phyloP scores from a whole-genome alignment of 2,888 invertebrate genomes.

The Ephialtes manifestator region DNA sequence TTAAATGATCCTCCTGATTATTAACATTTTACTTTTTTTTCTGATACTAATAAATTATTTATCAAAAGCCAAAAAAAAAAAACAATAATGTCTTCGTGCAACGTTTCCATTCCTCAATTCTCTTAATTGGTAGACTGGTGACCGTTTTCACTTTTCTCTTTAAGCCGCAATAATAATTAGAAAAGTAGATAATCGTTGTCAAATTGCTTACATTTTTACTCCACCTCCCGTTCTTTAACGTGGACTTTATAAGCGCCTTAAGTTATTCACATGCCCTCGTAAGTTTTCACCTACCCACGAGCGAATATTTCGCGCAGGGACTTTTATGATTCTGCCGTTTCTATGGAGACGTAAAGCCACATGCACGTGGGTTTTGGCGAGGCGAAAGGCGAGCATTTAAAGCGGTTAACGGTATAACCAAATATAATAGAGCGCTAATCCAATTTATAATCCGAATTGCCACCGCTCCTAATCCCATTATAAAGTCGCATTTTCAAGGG shows the following conservation, averaged over 20 bases:
- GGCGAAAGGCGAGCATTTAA: slow-evolving; percentile 63
- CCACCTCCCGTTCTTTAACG: neutral
- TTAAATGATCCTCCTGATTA: too few species aligned
- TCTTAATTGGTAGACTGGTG: neutral
- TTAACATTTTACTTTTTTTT: neutral
- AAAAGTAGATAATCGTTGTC: neutral
- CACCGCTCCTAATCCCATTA: slow-evolving; percentile 79
- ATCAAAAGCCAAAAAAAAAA: neutral
- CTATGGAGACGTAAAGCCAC: slow-evolving; percentile 38
- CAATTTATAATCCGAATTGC: slow-evolving; percentile 80
- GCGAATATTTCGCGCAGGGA: neutral
- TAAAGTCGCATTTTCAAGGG: slow-evolving; percentile 78
- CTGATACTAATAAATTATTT: neutral
- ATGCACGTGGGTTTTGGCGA: slow-evolving; percentile 23
- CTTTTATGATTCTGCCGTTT: slow-evolving; percentile 29
- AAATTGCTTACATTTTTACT: neutral
- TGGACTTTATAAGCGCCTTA: neutral
- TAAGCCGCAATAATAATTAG: neutral
- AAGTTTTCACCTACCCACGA: slow-evolving; percentile 2
- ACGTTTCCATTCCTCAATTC: neutral
- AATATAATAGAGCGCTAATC: slow-evolving; percentile 77
- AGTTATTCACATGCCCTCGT: slow-evolving; percentile 6
- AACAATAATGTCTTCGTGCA: neutral
- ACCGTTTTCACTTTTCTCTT: neutral
- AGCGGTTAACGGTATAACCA: slow-evolving; percentile 74